Evolutionary conservation across 64 coral and sea anemone species (phyloP).

Genomic region (Anthopleura sola): DNA sequence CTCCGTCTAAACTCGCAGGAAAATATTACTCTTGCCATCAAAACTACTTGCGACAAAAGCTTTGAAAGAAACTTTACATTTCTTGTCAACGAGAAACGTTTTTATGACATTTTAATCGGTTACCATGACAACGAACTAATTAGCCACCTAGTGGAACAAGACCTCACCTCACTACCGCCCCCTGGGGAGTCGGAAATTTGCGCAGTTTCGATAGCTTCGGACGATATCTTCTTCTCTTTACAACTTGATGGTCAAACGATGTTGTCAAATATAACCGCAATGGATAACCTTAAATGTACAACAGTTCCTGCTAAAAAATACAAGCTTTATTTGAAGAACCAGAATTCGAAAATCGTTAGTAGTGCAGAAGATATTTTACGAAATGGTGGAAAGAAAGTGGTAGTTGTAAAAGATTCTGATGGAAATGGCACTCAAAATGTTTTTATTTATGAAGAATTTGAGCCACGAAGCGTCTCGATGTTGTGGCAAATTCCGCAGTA

Average conservation of each 20-base stretch:
- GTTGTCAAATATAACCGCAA: background rate
- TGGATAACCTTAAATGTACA: background rate
- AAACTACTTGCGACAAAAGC: background rate
- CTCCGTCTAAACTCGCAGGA: background rate
- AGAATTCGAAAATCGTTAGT: background rate
- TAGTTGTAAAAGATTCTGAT: background rate
- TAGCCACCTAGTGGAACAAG: slow-evolving; percentile 28
- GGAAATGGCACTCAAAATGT: background rate
- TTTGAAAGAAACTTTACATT: slow-evolving; percentile 5
- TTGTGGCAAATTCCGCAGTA: slow-evolving; percentile 83
- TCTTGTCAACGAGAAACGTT: slow-evolving; percentile 31
- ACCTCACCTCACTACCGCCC: slow-evolving; percentile 38
- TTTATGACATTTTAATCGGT: slow-evolving; percentile 58
- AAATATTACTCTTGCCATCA: background rate
- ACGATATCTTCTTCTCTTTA: background rate
- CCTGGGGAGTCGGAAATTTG: slow-evolving; percentile 34
- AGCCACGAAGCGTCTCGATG: slow-evolving; percentile 66
- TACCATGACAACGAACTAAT: slow-evolving; percentile 11
- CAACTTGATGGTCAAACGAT: background rate
- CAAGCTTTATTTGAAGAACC: background rate
- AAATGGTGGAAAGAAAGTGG: background rate
- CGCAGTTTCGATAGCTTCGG: slow-evolving; percentile 4
- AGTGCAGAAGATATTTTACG: background rate
- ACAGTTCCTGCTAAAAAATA: background rate
- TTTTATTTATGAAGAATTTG: slow-evolving; percentile 34